Base-by-base conservation (phyloP, 2,113 vertebrate species). In the Prochilodus magdalenae region DNA sequence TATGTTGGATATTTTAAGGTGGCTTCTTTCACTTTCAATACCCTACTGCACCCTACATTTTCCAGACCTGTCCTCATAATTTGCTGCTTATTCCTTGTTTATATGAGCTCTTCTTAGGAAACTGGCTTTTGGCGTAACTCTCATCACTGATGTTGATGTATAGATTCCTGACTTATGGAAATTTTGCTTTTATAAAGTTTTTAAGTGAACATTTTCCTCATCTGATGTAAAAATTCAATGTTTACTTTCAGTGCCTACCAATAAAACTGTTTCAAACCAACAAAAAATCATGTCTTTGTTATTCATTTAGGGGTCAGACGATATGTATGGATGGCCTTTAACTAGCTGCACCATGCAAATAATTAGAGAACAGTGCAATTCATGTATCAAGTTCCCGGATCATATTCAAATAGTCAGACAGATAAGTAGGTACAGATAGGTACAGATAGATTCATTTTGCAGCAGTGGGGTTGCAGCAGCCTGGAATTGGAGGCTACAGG, bases 211-310 rank as follows among this genome's bases (percentile, higher is more conserved):
- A 11, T 53, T 77, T 14, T 27, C 65, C 53, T 40, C 16, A 57
- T 57, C 26, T 29, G 10, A 79, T 79, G 77, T 79, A 27, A 59
- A 71, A 59, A 71, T 18, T 15, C 15, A 44, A 18, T 57, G 14
- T 57, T 20, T 55, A 14, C 13, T 49, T 15, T 51, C 44, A 65
- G 10, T 11, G 20, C 15, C 12, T 13, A 33, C 79, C 30, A 84
- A 84, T 76, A 76, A 84, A 84, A 22, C 3, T 57, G 22, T 65
- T 49, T 22, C 13, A 60, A 76, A 5, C 1, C 53, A 60, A 70
- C 5, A 0, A 63, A 51, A 53, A 4, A 18, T 15, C 2, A 24
- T 47, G 49, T 33, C 13, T 6, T 63, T 63, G 1, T 13, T 80
- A 33, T 27, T 49, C 12, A 47, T 40, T 63, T 60, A 66, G 27